Conservation (phyloP, 2,888 invertebrate genomes). For the Amphiduros pacificus region DNA sequence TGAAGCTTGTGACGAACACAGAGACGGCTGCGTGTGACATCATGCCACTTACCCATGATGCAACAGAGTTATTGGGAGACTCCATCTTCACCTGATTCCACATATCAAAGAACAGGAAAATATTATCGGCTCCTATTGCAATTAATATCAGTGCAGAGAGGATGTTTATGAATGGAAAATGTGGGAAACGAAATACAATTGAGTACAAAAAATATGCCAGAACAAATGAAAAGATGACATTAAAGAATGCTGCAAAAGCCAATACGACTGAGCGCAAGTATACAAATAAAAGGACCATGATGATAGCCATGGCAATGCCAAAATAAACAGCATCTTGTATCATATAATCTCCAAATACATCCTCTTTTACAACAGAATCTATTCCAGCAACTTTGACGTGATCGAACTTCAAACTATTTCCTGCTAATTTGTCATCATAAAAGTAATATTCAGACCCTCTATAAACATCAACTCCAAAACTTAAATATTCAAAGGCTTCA, state of each 20-base stretch:
- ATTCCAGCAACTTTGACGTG: too few species aligned
- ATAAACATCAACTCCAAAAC: too few species aligned
- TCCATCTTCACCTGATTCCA: slow-evolving; percentile 24
- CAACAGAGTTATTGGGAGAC: too few species aligned
- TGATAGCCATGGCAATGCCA: slow-evolving; percentile 4
- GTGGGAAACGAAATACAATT: slow-evolving; percentile 69
- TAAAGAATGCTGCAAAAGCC: slow-evolving; percentile 24
- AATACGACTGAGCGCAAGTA: slow-evolving; percentile 22
- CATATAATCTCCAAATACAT: slow-evolving; percentile 17
- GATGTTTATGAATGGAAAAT: slow-evolving; percentile 29
- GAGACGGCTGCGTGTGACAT: slow-evolving; percentile 9
- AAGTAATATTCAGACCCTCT: too few species aligned
- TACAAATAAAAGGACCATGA: slow-evolving; percentile 19
- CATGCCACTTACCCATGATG: too few species aligned
- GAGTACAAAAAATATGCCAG: slow-evolving; percentile 73
- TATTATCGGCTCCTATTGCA: slow-evolving; percentile 30
- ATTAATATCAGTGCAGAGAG: slow-evolving; percentile 24
- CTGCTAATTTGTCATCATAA: too few species aligned
- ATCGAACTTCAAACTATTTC: too few species aligned
- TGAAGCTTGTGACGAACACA: slow-evolving; percentile 76
- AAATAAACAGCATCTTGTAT: slow-evolving; percentile 10
- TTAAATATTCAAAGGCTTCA: too few species aligned
- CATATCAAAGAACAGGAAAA: slow-evolving; percentile 27
- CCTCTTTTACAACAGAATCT: too few species aligned
- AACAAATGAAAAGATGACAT: slow-evolving; percentile 21